Conservation (phyloP, 1,140 invertebrate species). For the Neodiprion lecontei region DNA sequence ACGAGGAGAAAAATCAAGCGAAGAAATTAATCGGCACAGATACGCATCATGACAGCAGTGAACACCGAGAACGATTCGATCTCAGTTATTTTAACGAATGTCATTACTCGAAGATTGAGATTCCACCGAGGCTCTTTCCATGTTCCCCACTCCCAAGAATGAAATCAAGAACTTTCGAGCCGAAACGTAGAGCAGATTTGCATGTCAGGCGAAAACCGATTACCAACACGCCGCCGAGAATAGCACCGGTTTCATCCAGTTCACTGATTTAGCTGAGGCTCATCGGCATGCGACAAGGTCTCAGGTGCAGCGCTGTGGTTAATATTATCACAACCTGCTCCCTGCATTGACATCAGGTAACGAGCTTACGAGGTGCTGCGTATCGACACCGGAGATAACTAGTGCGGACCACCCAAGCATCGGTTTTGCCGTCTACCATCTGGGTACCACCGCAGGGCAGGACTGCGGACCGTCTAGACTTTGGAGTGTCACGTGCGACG, state of each 20-base stretch:
- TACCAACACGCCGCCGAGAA: no score
- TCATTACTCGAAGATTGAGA: background rate
- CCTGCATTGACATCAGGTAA: background rate
- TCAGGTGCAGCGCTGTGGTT: background rate
- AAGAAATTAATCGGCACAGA: conserved; percentile 2
- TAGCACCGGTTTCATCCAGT: no score
- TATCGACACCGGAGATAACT: background rate
- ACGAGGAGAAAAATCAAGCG: background rate
- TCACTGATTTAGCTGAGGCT: no score
- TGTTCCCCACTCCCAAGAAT: no score
- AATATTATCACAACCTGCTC: background rate
- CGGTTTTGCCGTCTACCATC: background rate
- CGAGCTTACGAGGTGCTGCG: background rate
- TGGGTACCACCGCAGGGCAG: background rate
- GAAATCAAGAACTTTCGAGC: no score
- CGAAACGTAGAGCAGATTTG: no score
- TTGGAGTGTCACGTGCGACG: background rate
- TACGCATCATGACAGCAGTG: background rate
- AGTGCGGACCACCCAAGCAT: background rate
- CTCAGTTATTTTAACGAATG: conserved; percentile 6
- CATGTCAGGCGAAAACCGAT: no score
- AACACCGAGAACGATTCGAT: background rate
- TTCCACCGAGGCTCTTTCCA: background rate
- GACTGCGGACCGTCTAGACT: background rate
- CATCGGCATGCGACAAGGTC: no score